These are phyloP conservation scores for Tetranychus piercei DNA, from an alignment of 2,888 invertebrate genomes.

Conservation along the genomic window DNA sequence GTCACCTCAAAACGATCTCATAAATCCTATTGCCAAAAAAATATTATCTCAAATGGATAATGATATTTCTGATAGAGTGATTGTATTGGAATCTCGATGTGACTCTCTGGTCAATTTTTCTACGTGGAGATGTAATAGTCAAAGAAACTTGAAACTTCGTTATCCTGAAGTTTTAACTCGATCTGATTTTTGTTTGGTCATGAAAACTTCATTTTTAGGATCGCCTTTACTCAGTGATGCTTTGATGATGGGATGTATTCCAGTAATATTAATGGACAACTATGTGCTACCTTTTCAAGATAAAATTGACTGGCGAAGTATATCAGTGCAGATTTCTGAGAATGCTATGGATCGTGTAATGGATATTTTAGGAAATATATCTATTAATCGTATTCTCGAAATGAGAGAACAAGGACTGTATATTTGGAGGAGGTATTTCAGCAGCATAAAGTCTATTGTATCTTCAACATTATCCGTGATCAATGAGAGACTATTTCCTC, in stretches of 20 bases:
- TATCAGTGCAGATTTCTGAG: slow-evolving; percentile 34
- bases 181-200: slow-evolving; percentile 63
- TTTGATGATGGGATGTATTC: slow-evolving; percentile 74
- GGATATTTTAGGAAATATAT: slow-evolving; percentile 37
- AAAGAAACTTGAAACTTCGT: slow-evolving; percentile 7
- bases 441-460: slow-evolving; percentile 55
- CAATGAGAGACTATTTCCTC: slow-evolving; percentile 72
- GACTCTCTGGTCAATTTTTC: not conserved
- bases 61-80: slow-evolving; percentile 3
- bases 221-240: slow-evolving; percentile 60
- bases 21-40: not conserved
- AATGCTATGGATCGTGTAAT: slow-evolving; percentile 33
- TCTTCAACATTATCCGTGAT: slow-evolving; percentile 63
- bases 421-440: slow-evolving; percentile 63
- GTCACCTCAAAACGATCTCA: slow-evolving; percentile 14
- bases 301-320: slow-evolving; percentile 45
- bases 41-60: slow-evolving; percentile 1
- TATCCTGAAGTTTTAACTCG: slow-evolving; percentile 38
- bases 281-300: slow-evolving; percentile 46
- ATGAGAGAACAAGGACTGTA: slow-evolving; percentile 42
- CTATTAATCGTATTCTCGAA: slow-evolving; percentile 48
- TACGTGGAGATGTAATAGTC: slow-evolving; percentile 14
- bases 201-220: slow-evolving; percentile 52
- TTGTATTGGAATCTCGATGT: slow-evolving; percentile 15
- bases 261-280: slow-evolving; percentile 66